phyloP scores from a whole-genome alignment of 2,113 vertebrate genomes.

The Scomber japonicus region DNA sequence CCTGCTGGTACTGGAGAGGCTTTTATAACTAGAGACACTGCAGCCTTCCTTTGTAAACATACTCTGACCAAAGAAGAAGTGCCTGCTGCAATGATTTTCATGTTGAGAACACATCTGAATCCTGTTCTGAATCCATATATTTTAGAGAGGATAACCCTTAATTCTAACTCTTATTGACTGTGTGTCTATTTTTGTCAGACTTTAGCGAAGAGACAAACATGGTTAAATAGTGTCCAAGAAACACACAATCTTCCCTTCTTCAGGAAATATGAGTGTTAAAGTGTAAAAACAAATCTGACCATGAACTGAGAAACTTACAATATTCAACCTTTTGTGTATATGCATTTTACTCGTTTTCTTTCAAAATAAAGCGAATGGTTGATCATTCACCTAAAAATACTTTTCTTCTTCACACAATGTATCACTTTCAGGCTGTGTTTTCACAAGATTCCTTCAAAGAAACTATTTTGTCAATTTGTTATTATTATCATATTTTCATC shows the following conservation, averaged over 20 bases:
- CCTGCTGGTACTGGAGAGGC: constrained; percentile 84
- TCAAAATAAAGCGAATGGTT: constrained; percentile 24
- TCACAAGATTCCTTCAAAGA: too few species aligned
- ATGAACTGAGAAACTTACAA: neutral
- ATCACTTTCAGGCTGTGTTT: too few species aligned
- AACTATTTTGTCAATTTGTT: too few species aligned
- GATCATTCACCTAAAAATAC: neutral
- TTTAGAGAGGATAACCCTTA: constrained; percentile 16
- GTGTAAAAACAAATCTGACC: neutral
- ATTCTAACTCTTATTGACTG: constrained; percentile 21
- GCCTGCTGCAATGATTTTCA: neutral
- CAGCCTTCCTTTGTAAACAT: neutral
- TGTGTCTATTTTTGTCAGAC: constrained; percentile 16
- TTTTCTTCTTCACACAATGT: too few species aligned
- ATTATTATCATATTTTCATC: too few species aligned
- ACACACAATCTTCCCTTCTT: neutral
- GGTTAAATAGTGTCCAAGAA: neutral
- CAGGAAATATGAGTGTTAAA: neutral
- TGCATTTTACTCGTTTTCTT: constrained; percentile 20
- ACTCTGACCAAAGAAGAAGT: neutral
- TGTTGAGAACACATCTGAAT: neutral
- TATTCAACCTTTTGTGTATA: neutral
- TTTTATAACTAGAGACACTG: constrained; percentile 70
- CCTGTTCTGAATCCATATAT: constrained; percentile 21
- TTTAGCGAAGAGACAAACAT: neutral